phyloP scores from a whole-genome alignment of 1,140 invertebrate genomes.

The Drosophila malerkotliana region DNA sequence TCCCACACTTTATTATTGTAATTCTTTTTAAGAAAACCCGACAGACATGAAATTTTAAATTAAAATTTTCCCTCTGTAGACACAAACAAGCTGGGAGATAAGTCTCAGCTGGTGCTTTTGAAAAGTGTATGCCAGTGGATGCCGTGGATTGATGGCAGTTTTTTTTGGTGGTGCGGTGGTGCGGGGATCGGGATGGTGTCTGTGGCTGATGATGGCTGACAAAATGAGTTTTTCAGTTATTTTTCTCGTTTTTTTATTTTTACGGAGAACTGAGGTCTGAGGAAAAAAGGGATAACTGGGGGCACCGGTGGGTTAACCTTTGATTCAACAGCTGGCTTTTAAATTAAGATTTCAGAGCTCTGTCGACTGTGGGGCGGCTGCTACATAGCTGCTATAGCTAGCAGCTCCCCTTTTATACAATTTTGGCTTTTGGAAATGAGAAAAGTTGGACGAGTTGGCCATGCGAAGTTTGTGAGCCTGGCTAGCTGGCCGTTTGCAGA shows the following conservation, averaged over 20 bases:
- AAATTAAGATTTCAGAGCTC: conserved; percentile 71
- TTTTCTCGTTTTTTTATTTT: conserved; percentile 30
- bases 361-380: not conserved
- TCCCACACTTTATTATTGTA: not conserved
- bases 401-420: conserved; percentile 28
- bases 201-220: conserved; percentile 50
- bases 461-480: conserved; percentile 24
- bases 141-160: conserved; percentile 45
- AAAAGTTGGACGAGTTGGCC: conserved; percentile 47
- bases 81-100: conserved; percentile 18
- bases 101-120: conserved; percentile 33
- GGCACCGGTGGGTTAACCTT: conserved; percentile 71
- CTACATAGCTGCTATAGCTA: conserved; percentile 2
- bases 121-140: conserved; percentile 12
- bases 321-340: conserved; percentile 82
- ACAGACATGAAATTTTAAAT: not conserved
- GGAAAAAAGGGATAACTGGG: conserved; percentile 34
- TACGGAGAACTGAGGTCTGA: not conserved
- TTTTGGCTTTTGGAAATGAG: conserved; percentile 54
- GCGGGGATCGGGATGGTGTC: conserved; percentile 14
- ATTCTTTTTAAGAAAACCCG: not conserved
- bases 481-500: conserved; percentile 38
- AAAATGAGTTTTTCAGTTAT: conserved; percentile 73
- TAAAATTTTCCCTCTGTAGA: not conserved
- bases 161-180: not conserved